Evolutionary conservation across 2,113 vertebrate genomes (phyloP).

Genomic region (Suncus etruscus): DNA sequence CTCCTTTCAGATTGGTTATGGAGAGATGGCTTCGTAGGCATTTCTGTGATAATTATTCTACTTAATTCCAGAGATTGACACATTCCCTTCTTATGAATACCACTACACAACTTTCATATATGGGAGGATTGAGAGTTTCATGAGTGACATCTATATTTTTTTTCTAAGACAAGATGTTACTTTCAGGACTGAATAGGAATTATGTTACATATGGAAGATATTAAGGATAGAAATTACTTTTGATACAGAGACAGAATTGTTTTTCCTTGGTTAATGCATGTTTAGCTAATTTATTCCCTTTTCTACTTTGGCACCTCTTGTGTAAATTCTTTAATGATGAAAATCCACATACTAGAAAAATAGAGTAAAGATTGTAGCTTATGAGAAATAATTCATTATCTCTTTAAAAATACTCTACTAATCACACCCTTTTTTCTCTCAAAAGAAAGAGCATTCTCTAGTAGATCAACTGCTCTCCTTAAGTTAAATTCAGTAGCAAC

Average conservation of each 20-base stretch:
- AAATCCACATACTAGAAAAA: slow-evolving; percentile 45
- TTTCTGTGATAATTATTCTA: neutral
- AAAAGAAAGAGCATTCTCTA: slow-evolving; percentile 31
- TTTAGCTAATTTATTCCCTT: slow-evolving; percentile 65
- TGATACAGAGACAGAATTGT: slow-evolving; percentile 67
- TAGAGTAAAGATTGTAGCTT: neutral
- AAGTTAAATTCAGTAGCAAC: slow-evolving; percentile 37
- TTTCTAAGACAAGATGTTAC: slow-evolving; percentile 80
- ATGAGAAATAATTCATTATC: slow-evolving; percentile 68
- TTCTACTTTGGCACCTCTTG: slow-evolving; percentile 76
- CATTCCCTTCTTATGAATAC: neutral
- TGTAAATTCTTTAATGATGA: slow-evolving; percentile 67
- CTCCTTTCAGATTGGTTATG: neutral
- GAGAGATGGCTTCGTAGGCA: neutral
- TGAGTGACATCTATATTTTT: slow-evolving; percentile 76
- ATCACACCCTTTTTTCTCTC: slow-evolving; percentile 53
- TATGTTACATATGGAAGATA: slow-evolving; percentile 70
- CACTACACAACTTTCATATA: neutral
- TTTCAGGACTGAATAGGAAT: slow-evolving; percentile 67
- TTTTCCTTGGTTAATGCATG: slow-evolving; percentile 75
- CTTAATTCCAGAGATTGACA: neutral
- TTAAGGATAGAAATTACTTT: slow-evolving; percentile 71
- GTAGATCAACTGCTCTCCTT: neutral
- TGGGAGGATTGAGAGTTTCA: neutral
- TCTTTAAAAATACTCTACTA: slow-evolving; percentile 69